Evolutionary conservation across 2,797 vertebrate species (phyloP).

Genomic region (Perodicticus potto): DNA sequence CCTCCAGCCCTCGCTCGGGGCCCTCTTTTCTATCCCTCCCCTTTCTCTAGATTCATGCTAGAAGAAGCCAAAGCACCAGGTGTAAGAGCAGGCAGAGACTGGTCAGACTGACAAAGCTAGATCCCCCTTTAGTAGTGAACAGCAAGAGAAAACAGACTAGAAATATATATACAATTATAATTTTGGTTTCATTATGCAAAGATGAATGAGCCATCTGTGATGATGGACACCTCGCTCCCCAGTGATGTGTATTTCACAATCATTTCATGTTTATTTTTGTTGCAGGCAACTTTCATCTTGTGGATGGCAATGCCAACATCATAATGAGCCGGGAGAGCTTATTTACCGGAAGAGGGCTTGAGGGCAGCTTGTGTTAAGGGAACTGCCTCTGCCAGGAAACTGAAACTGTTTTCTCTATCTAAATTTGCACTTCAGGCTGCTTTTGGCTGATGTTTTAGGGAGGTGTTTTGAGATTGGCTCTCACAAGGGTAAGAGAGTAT

Average conservation of each 20-base stretch:
- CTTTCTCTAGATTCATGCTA: background rate
- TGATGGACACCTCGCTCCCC: slow-evolving; percentile 68
- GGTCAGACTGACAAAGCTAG: background rate
- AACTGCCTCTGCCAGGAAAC: slow-evolving; percentile 62
- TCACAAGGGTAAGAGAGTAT: background rate
- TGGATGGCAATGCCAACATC: slow-evolving; percentile 59
- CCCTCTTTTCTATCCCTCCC: background rate
- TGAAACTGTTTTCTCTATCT: background rate
- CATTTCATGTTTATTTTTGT: slow-evolving; percentile 79
- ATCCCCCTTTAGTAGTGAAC: slow-evolving; percentile 49
- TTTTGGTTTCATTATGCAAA: slow-evolving; percentile 73
- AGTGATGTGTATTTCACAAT: slow-evolving; percentile 68
- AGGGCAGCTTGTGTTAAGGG: slow-evolving; percentile 66
- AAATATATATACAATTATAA: slow-evolving; percentile 41
- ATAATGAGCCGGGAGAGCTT: slow-evolving; percentile 67
- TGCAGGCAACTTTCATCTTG: slow-evolving; percentile 75
- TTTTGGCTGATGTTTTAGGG: slow-evolving; percentile 14
- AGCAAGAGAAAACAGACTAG: slow-evolving; percentile 51
- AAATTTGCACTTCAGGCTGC: slow-evolving; percentile 2
- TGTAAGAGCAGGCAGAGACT: background rate
- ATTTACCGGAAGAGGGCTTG: slow-evolving; percentile 61
- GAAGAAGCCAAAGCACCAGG: background rate
- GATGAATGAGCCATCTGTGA: slow-evolving; percentile 78
- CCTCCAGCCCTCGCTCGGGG: background rate
- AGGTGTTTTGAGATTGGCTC: background rate